Conservation (phyloP, 2,888 invertebrate species). For the Chymomyza fuscimana region DNA sequence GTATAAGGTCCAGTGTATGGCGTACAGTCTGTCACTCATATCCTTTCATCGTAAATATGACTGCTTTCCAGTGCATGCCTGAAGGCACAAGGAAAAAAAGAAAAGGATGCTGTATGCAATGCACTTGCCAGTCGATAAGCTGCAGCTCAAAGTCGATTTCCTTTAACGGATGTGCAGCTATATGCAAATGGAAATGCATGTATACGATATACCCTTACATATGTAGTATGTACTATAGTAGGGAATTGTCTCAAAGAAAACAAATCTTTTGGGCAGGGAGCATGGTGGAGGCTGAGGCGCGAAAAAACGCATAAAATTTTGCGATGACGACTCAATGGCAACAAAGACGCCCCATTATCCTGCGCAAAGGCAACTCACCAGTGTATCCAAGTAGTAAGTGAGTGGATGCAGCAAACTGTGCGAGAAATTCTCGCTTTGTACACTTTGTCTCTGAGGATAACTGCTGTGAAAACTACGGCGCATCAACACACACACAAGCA, state of each 20-base stretch:
- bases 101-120: not conserved
- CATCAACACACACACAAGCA: slow-evolving; percentile 5
- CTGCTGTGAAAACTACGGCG: slow-evolving; percentile 37
- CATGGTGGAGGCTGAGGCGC: not conserved
- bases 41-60: not conserved
- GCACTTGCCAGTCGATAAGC: not conserved
- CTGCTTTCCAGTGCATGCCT: not conserved
- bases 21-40: not conserved
- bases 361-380: slow-evolving; percentile 19
- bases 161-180: slow-evolving; percentile 2
- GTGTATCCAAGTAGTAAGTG: slow-evolving; percentile 13
- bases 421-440: slow-evolving; percentile 65
- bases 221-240: not conserved
- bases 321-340: not conserved
- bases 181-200: slow-evolving; percentile 2
- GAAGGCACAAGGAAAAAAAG: not conserved
- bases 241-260: not conserved
- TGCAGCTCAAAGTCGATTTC: not conserved
- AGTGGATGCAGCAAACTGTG: slow-evolving; percentile 54
- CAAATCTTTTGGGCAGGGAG: not conserved
- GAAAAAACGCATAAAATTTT: slow-evolving; percentile 13
- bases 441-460: slow-evolving; percentile 47
- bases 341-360: slow-evolving; percentile 37
- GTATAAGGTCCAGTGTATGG: not conserved
- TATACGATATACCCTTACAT: not conserved